Evolutionary conservation across 2,797 vertebrate genomes (phyloP).

Genomic region (Thunnus albacares): DNA sequence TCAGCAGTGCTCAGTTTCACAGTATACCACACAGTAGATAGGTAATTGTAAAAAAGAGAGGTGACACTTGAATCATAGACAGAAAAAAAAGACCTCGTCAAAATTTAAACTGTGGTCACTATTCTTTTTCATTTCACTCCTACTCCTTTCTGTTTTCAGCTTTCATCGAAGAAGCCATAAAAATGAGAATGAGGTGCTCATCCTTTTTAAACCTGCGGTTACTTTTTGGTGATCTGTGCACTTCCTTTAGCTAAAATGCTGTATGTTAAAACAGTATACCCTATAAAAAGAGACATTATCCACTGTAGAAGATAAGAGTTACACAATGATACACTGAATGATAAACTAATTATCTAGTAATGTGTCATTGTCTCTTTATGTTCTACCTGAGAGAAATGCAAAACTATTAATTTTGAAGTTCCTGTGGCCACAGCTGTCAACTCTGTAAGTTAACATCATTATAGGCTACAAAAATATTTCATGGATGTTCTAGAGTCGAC

Average conservation of each 20-base stretch:
- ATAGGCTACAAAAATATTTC: constrained; percentile 55
- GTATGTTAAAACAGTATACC: neutral
- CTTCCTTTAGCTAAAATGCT: neutral
- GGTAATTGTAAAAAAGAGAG: neutral
- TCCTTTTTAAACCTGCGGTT: constrained; percentile 25
- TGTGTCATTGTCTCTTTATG: neutral
- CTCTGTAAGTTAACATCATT: constrained; percentile 54
- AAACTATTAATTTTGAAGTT: constrained; percentile 34
- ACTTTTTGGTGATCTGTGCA: constrained; percentile 6
- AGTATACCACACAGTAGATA: neutral
- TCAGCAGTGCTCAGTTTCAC: neutral
- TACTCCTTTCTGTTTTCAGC: neutral
- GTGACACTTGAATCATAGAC: neutral
- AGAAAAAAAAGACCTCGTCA: neutral
- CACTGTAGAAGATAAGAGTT: neutral
- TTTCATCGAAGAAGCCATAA: neutral
- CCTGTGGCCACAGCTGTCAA: constrained; percentile 20
- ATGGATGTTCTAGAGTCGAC: constrained; percentile 54
- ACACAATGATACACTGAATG: constrained; percentile 1
- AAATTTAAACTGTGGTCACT: neutral
- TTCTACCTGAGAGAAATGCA: constrained; percentile 38
- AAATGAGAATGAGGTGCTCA: neutral
- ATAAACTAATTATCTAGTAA: constrained; percentile 5
- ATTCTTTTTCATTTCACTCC: constrained; percentile 4
- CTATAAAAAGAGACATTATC: neutral